phyloP scores from a whole-genome alignment of 2,888 invertebrate species.

The Philhelius pedissequus region DNA sequence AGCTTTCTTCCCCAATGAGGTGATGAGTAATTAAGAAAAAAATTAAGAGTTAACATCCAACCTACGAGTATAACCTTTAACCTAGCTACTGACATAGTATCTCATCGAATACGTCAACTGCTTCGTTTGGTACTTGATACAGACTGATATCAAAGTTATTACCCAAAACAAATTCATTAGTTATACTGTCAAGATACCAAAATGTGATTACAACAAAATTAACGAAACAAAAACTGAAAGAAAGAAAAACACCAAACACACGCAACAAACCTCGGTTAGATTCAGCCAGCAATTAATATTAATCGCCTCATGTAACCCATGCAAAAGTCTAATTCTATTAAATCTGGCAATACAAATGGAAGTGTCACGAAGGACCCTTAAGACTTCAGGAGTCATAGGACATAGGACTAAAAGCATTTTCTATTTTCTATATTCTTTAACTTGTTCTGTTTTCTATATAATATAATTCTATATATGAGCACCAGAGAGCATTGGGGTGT shows the following conservation, averaged over 20 bases:
- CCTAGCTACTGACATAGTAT: not conserved
- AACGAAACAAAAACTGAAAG: not conserved
- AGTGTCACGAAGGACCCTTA: slow-evolving; percentile 52
- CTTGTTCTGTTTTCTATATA: slow-evolving; percentile 10
- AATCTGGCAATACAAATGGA: slow-evolving; percentile 64
- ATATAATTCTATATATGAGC: not conserved
- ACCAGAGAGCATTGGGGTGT: slow-evolving; percentile 6
- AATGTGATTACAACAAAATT: slow-evolving; percentile 5
- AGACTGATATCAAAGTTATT: slow-evolving; percentile 43
- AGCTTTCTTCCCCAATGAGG: too few species aligned
- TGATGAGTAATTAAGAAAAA: too few species aligned
- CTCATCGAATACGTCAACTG: slow-evolving; percentile 28
- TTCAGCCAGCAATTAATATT: slow-evolving; percentile 60
- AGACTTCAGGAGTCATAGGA: not conserved
- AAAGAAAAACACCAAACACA: not conserved
- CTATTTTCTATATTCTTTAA: not conserved
- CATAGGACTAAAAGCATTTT: not conserved
- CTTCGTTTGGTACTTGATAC: slow-evolving; percentile 11
- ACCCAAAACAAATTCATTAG: slow-evolving; percentile 56
- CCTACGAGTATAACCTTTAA: not conserved
- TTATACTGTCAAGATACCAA: slow-evolving; percentile 56
- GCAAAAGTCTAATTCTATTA: slow-evolving; percentile 65
- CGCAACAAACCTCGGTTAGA: slow-evolving; percentile 42
- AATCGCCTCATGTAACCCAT: slow-evolving; percentile 62
- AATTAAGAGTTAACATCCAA: too few species aligned